A percentile compares a stretch with the other conserved stretches of the same genome.
Conservation (phyloP, 2,888 invertebrate genomes). For the Rhodophaea formosa region DNA sequence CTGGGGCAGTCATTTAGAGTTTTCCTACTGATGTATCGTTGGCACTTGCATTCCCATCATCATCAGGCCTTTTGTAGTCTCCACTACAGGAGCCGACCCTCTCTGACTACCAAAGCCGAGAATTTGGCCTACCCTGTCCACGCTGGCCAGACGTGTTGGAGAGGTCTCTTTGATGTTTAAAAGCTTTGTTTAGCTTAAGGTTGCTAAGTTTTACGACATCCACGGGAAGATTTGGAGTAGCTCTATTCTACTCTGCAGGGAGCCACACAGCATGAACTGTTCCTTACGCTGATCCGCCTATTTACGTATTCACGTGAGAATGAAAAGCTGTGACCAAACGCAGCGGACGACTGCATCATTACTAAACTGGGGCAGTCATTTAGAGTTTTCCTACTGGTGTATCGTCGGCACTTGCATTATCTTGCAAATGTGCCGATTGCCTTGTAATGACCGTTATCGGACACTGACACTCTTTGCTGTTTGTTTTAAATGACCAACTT, state of each 20-base stretch:
- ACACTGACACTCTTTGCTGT: conserved; percentile 38
- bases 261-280: not conserved
- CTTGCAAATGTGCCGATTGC: conserved; percentile 52
- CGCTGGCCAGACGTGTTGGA: no score
- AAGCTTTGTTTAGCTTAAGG: no score
- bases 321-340: conserved; percentile 8
- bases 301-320: not conserved
- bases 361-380: conserved; percentile 7
- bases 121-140: no score
- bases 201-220: no score
- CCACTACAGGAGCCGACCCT: no score
- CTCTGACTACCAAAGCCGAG: no score
- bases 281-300: not conserved
- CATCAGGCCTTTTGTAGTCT: no score
- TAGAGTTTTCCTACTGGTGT: conserved; percentile 4
- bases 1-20: conserved; percentile 9
- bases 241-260: no score
- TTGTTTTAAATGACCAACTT: conserved; percentile 17
- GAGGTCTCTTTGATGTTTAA: no score
- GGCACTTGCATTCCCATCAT: conserved; percentile 22
- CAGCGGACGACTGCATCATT: not conserved
- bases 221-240: no score
- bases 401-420: conserved; percentile 29
- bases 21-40: not conserved
- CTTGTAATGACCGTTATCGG: conserved; percentile 43